A percentile compares a stretch with the other conserved stretches of the same genome.
These are phyloP conservation scores for Drosophila ambigua DNA, from an alignment of 1,140 invertebrate genomes.

Conservation along the genomic window DNA sequence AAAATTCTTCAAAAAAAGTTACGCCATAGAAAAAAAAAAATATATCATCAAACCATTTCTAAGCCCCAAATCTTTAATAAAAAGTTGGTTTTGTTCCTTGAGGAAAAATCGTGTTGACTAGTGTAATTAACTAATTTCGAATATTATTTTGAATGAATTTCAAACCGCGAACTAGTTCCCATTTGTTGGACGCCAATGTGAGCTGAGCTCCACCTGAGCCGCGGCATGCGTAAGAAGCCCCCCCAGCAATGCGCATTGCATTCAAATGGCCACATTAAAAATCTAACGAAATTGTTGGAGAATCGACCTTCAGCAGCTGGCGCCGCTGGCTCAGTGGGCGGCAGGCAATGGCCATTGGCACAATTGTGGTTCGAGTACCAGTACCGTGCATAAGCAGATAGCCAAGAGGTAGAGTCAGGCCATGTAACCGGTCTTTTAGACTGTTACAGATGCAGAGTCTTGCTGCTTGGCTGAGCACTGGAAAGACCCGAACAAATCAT, in stretches of 20 bases:
- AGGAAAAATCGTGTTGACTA: too few species aligned
- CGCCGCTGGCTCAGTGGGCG: slow-evolving; percentile 20
- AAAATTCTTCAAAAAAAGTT: too few species aligned
- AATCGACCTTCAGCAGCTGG: slow-evolving; percentile 50
- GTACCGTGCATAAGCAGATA: slow-evolving; percentile 29
- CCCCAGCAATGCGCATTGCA: slow-evolving; percentile 31
- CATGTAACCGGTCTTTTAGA: slow-evolving; percentile 57
- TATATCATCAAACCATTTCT: too few species aligned
- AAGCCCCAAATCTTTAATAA: too few species aligned
- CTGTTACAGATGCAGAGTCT: slow-evolving; percentile 50
- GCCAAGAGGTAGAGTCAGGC: slow-evolving; percentile 37
- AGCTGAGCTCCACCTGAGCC: slow-evolving; percentile 7
- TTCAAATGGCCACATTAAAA: slow-evolving; percentile 57
- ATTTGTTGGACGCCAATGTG: not conserved
- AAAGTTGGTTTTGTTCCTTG: too few species aligned
- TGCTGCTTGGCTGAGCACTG: slow-evolving; percentile 48
- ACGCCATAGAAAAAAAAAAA: too few species aligned
- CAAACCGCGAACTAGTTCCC: slow-evolving; percentile 35
- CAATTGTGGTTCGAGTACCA: slow-evolving; percentile 44
- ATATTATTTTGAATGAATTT: not conserved
- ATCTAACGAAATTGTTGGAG: slow-evolving; percentile 31
- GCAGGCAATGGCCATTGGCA: slow-evolving; percentile 50
- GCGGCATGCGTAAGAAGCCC: slow-evolving; percentile 24
- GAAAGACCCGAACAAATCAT: slow-evolving; percentile 29
- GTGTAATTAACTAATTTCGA: too few species aligned